phyloP scores from a whole-genome alignment of 1,140 invertebrate genomes.

The Octopus sinensis region DNA sequence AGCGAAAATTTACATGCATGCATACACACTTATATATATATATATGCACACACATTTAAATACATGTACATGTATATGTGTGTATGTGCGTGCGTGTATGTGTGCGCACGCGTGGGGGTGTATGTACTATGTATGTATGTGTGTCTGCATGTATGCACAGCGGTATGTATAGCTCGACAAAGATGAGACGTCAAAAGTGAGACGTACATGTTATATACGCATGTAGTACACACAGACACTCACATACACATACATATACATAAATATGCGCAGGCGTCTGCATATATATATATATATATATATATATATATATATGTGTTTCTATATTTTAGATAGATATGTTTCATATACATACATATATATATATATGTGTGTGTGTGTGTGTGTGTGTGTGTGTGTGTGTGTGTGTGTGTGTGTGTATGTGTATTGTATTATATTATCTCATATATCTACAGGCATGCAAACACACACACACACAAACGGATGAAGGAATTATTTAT shows the following conservation, averaged over 20 bases:
- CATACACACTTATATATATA: no score
- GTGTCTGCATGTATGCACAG: no score
- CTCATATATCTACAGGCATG: no score
- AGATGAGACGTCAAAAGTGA: no score
- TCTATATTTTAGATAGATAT: background rate
- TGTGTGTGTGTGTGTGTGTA: background rate
- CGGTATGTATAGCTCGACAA: no score
- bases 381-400: background rate
- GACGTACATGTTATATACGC: background rate
- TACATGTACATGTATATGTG: no score
- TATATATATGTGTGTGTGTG: background rate
- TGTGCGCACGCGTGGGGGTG: no score
- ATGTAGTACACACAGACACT: background rate
- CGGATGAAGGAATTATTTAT: conserved; percentile 8
- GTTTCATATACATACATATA: conserved; percentile 1
- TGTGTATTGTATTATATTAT: background rate
- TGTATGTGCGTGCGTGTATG: no score
- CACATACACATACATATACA: conserved; percentile 17
- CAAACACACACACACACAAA: background rate
- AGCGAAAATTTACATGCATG: no score
- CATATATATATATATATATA: conserved; percentile 1
- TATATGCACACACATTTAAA: no score
- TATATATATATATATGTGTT: conserved; percentile 8
- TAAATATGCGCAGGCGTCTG: conserved; percentile 19
- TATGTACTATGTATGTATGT: no score